A percentile compares a stretch with the other conserved stretches of the same genome.
Evolutionary conservation across 2,888 invertebrate species (phyloP).

Genomic region (Luperina testacea): DNA sequence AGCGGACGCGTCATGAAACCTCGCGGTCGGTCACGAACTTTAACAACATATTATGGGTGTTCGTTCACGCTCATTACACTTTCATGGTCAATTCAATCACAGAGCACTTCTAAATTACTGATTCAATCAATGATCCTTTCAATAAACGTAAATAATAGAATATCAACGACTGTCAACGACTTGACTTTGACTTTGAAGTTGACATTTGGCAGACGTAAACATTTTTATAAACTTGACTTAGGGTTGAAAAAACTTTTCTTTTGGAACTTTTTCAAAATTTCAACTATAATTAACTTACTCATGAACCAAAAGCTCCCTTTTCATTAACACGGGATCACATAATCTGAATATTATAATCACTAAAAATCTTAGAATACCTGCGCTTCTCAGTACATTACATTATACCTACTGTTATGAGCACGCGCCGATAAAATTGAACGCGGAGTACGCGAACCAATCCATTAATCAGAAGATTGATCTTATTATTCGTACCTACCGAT

Average conservation of each 20-base stretch:
- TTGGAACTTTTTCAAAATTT: not conserved
- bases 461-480: not conserved
- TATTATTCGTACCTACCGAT: not conserved
- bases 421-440: not conserved
- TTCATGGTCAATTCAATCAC: conserved; percentile 64
- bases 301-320: not conserved
- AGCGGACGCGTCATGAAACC: conserved; percentile 67
- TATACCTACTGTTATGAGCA: not conserved
- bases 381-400: not conserved
- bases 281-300: no score
- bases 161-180: conserved; percentile 24
- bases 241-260: not conserved
- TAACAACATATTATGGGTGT: conserved; percentile 66
- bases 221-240: not conserved
- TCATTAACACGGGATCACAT: not conserved
- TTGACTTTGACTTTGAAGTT: conserved; percentile 49
- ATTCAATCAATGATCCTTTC: conserved; percentile 58
- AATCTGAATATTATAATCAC: not conserved
- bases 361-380: not conserved
- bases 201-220: conserved; percentile 36
- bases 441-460: not conserved
- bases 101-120: no score
- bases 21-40: conserved; percentile 72
- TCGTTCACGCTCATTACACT: conserved; percentile 58
- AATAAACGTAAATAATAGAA: conserved; percentile 63